phyloP scores from a whole-genome alignment of 2,797 vertebrate species.

The Notolabrus celidotus region DNA sequence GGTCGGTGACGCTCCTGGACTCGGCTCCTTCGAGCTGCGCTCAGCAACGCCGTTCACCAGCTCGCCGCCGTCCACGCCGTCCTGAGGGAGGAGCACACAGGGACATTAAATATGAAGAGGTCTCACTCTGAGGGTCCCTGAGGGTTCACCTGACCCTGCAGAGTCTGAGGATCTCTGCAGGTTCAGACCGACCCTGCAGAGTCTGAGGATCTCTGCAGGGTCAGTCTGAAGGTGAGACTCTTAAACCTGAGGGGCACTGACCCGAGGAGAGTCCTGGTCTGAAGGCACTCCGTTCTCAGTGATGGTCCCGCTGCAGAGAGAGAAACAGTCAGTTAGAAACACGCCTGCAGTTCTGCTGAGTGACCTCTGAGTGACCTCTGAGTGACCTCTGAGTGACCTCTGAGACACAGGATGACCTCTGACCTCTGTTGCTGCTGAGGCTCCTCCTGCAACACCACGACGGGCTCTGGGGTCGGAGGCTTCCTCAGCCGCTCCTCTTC shows the following conservation, averaged over 20 bases:
- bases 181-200: no score
- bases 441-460: slow-evolving; percentile 80
- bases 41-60: slow-evolving; percentile 91
- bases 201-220: no score
- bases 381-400: slow-evolving; percentile 85
- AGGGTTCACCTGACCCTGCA: no score
- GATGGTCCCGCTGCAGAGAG: slow-evolving; percentile 83
- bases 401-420: background rate
- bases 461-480: slow-evolving; percentile 87
- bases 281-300: slow-evolving; percentile 92
- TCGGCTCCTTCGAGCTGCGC: slow-evolving; percentile 86
- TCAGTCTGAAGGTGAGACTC: no score
- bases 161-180: no score
- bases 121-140: no score
- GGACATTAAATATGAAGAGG: background rate
- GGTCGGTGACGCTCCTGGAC: slow-evolving; percentile 89
- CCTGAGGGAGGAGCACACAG: slow-evolving; percentile 63
- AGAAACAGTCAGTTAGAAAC: slow-evolving; percentile 2
- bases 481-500: slow-evolving; percentile 93
- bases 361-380: background rate
- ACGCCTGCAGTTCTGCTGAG: no score
- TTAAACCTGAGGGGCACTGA: no score
- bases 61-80: slow-evolving; percentile 82
- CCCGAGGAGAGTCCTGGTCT: slow-evolving; percentile 95
- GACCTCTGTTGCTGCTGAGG: slow-evolving; percentile 90